Conservation (phyloP, 2,888 invertebrate genomes). For the Eupithecia vulgata region DNA sequence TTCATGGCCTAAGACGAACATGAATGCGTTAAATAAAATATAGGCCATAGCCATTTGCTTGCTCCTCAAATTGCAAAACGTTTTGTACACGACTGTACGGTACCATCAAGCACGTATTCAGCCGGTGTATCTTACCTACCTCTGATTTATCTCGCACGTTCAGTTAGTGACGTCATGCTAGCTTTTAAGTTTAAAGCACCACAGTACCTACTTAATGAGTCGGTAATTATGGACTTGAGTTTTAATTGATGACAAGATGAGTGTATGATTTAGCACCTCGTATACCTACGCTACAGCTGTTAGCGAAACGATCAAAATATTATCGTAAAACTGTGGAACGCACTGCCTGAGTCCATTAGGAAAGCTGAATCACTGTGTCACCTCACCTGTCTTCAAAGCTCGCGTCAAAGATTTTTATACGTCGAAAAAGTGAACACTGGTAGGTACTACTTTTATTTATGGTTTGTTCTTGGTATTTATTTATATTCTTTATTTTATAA, state of each 20-base stretch:
- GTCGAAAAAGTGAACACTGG: too few relatives aligned
- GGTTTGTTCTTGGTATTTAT: too few relatives aligned
- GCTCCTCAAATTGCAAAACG: background rate
- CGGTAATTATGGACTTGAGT: conserved; percentile 24
- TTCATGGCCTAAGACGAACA: too few relatives aligned
- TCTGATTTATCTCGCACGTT: conserved; percentile 29
- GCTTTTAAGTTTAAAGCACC: conserved; percentile 21
- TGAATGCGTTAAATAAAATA: background rate
- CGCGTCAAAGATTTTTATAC: too few relatives aligned
- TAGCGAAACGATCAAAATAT: background rate
- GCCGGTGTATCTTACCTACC: conserved; percentile 53
- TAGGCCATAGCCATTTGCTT: background rate
- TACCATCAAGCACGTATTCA: conserved; percentile 68
- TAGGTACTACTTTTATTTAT: too few relatives aligned
- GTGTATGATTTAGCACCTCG: conserved; percentile 30
- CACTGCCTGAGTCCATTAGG: too few relatives aligned
- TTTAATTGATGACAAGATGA: conserved; percentile 19
- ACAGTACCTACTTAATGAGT: conserved; percentile 23
- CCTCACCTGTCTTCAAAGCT: too few relatives aligned
- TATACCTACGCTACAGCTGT: background rate
- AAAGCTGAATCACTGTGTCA: too few relatives aligned
- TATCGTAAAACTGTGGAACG: too few relatives aligned
- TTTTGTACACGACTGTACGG: conserved; percentile 53
- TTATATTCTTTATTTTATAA: too few relatives aligned
- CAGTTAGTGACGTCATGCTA: conserved; percentile 31